A percentile compares a stretch with the other conserved stretches of the same genome.
Evolutionary conservation across 2,113 vertebrate genomes (phyloP).

Genomic region (Pipra filicauda): DNA sequence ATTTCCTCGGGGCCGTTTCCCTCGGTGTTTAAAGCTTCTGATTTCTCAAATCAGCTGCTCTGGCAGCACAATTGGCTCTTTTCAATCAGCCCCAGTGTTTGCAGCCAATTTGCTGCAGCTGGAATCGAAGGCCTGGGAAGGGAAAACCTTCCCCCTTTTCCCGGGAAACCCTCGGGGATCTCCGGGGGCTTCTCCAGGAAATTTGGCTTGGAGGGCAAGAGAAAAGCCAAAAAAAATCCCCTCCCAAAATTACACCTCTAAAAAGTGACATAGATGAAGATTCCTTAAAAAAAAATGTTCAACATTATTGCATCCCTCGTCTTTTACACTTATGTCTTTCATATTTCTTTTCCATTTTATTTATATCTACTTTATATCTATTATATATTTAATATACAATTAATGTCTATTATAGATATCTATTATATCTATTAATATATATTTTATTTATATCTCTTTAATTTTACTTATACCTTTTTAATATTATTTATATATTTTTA

Average conservation of each 20-base stretch:
- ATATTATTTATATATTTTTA: too few relatives aligned
- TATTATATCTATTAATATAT: too few relatives aligned
- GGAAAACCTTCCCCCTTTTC: background rate
- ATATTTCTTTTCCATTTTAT: too few relatives aligned
- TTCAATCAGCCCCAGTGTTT: conserved; percentile 48
- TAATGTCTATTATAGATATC: too few relatives aligned
- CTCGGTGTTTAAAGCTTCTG: conserved; percentile 32
- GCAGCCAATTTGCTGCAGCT: conserved; percentile 53
- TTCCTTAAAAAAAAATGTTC: background rate
- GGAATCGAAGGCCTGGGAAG: conserved; percentile 27
- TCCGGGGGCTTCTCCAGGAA: background rate
- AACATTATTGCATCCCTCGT: rapidly evolving
- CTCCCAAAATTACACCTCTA: background rate
- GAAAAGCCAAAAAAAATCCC: background rate
- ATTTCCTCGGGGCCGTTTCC: conserved; percentile 41
- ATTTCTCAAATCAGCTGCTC: conserved; percentile 67
- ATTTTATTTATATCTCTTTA: too few relatives aligned
- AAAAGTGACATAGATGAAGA: rapidly evolving
- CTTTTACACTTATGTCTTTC: too few relatives aligned
- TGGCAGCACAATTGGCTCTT: conserved; percentile 58
- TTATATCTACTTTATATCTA: too few relatives aligned
- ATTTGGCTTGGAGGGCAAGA: background rate
- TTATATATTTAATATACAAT: too few relatives aligned
- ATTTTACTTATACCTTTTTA: too few relatives aligned
- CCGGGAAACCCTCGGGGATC: background rate